Evolutionary conservation across 1,140 invertebrate species (phyloP).

Genomic region (Agraylea sexmaculata): DNA sequence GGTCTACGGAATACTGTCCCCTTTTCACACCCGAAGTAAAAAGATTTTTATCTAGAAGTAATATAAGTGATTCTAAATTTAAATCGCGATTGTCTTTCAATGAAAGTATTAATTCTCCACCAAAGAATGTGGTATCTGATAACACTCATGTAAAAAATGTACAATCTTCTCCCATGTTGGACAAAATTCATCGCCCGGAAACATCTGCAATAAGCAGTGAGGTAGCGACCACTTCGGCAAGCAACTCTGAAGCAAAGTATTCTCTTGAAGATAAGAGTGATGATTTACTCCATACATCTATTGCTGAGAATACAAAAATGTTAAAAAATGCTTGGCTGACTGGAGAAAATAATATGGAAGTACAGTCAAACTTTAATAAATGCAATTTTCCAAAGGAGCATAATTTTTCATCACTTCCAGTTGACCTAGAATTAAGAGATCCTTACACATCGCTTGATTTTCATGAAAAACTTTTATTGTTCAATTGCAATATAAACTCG

Average conservation of each 20-base stretch:
- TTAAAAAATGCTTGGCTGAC: slow-evolving; percentile 39
- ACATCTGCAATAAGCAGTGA: slow-evolving; percentile 26
- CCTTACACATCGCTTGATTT: too few relatives aligned
- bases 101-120: slow-evolving; percentile 22
- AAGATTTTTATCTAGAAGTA: slow-evolving; percentile 3
- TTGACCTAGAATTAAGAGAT: too few relatives aligned
- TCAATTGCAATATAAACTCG: too few relatives aligned
- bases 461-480: too few relatives aligned
- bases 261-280: slow-evolving; percentile 36
- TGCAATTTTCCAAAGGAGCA: too few relatives aligned
- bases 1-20: slow-evolving; percentile 39
- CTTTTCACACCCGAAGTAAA: slow-evolving; percentile 31
- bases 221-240: slow-evolving; percentile 25
- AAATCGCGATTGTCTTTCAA: too few relatives aligned
- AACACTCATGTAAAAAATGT: neutral
- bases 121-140: slow-evolving; percentile 8
- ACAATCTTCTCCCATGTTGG: slow-evolving; percentile 29
- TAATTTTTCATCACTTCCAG: too few relatives aligned
- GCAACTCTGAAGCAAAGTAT: slow-evolving; percentile 21
- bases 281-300: slow-evolving; percentile 35
- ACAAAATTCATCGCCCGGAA: slow-evolving; percentile 31
- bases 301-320: slow-evolving; percentile 37
- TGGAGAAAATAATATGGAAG: slow-evolving; percentile 26
- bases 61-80: too few relatives aligned
- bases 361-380: too few relatives aligned